Base-by-base conservation (phyloP, 1,140 invertebrate genomes). In the Drosophila bifasciata region DNA sequence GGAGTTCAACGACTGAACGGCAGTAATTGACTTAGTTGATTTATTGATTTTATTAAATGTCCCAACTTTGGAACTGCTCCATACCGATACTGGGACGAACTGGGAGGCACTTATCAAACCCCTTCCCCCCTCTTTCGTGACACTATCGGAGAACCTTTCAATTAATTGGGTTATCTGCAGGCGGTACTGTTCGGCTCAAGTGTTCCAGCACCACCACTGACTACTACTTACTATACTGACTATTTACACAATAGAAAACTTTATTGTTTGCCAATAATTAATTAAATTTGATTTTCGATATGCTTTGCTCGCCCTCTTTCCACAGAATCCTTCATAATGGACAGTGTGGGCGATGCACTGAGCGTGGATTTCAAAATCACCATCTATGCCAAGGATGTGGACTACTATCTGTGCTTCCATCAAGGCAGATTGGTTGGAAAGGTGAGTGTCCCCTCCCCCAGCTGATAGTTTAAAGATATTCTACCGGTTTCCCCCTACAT, bases 91-190 rank as follows among this genome's bases (percentile, higher is more conserved):
- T 32, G 28, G 9, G 9, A 9, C 45, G 57, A 45, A 25, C 28
- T 32, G 28, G 9, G 9, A 9, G 40, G 57, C 59, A 63, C 83
- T 81, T 88, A 86, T 86, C 81, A 75, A 75, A 79, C 32, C 32
- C 52, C 73, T n/a, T n/a, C n/a, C n/a, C n/a, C n/a, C n/a, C n/a
- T n/a, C n/a, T 73, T 78, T 88, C 77, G 78, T 63, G 81, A 88
- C 83, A 88, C 83, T 86, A 86, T 86, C 83, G 62, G 11, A 86
- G 79, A 88, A 88, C 61, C 78, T 88, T 89, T 88, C 79, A 83
- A 79, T 89, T 88, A 89, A 88, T 88, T 88, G 83, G 83, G 83
- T 88, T 88, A 88, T 88, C 83, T 83, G 60, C 28, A 17, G 43
- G 49, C 45, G 69, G 23, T n/a, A n/a, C n/a, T n/a, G n/a, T 5